These are phyloP conservation scores for Tenebrosternarchus preto DNA, from an alignment of 2,113 vertebrate genomes.

Conservation along the genomic window DNA sequence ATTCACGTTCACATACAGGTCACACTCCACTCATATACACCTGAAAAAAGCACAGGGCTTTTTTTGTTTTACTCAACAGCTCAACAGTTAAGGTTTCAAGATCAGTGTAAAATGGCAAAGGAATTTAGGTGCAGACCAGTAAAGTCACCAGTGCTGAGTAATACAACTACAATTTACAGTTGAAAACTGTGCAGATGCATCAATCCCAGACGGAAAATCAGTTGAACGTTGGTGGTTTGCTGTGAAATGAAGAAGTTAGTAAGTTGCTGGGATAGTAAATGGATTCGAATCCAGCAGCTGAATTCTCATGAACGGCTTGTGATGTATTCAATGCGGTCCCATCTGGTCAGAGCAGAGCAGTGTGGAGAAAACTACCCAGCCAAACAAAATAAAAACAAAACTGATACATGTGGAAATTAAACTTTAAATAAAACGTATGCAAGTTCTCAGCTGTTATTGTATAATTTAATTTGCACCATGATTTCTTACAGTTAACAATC, in stretches of 20 bases:
- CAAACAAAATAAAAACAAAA: no score
- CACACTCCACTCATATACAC: no score
- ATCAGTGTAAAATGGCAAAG: neutral
- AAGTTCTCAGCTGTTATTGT: neutral
- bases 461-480: neutral
- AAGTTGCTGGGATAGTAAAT: neutral
- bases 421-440: neutral
- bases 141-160: neutral
- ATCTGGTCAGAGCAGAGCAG: no score
- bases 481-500: constrained; percentile 64
- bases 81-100: no score
- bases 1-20: no score
- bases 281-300: neutral
- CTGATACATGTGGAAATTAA: neutral
- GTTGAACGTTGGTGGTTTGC: no score
- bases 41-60: no score
- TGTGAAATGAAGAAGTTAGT: neutral
- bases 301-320: neutral
- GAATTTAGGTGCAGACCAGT: neutral
- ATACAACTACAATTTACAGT: no score
- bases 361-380: no score
- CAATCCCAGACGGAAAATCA: no score
- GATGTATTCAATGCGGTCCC: no score
- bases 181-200: neutral
- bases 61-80: no score